A percentile compares a stretch with the other conserved stretches of the same genome.
phyloP scores from a whole-genome alignment of 2,888 invertebrate species.

The Timandra comae region DNA sequence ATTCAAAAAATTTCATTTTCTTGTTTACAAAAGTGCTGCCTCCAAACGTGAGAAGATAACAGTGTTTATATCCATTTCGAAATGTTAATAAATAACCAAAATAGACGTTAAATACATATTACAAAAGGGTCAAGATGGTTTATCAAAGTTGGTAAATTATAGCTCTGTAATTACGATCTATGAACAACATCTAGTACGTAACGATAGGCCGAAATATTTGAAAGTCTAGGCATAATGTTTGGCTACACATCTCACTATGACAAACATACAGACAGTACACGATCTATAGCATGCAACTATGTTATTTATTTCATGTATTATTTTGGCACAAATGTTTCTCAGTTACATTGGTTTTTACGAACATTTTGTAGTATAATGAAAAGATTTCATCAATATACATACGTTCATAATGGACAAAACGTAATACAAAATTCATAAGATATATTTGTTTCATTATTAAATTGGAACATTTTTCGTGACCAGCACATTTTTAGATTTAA shows the following conservation, averaged over 20 bases:
- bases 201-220: slow-evolving; percentile 47
- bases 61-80: slow-evolving; percentile 26
- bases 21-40: slow-evolving; percentile 19
- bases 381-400: too few relatives aligned
- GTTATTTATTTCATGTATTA: slow-evolving; percentile 11
- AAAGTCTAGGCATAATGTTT: slow-evolving; percentile 40
- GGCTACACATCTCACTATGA: slow-evolving; percentile 56
- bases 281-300: slow-evolving; percentile 64
- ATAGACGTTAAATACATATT: slow-evolving; percentile 25
- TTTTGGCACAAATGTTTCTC: neutral
- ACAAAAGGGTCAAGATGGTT: slow-evolving; percentile 27
- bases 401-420: neutral
- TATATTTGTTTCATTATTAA: slow-evolving; percentile 22
- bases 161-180: neutral
- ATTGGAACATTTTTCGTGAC: slow-evolving; percentile 57
- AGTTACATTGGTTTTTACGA: too few relatives aligned
- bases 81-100: slow-evolving; percentile 24
- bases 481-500: slow-evolving; percentile 39
- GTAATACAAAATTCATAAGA: slow-evolving; percentile 41
- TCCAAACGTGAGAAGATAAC: slow-evolving; percentile 23
- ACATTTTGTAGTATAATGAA: too few relatives aligned
- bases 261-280: slow-evolving; percentile 46
- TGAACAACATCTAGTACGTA: slow-evolving; percentile 31
- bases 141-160: slow-evolving; percentile 28
- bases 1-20: slow-evolving; percentile 43